phyloP scores from a whole-genome alignment of 1,140 invertebrate species.

The Drosophila eugracilis region DNA sequence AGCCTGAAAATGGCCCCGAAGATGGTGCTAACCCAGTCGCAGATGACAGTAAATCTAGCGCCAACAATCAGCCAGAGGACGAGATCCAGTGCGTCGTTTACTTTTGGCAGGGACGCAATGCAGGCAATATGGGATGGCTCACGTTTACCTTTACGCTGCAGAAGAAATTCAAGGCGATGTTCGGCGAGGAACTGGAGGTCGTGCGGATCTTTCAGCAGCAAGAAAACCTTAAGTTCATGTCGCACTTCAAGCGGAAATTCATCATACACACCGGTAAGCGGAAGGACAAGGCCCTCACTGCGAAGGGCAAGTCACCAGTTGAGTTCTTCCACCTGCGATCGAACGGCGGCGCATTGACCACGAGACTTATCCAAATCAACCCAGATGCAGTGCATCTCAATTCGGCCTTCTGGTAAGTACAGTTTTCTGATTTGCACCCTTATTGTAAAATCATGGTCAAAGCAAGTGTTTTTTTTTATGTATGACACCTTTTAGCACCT shows the following conservation, averaged over 20 bases:
- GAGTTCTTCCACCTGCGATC: conserved; percentile 98
- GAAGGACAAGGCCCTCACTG: conserved; percentile 87
- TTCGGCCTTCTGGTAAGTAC: conserved; percentile 92
- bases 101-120: conserved; percentile 99
- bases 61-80: conserved; percentile 88
- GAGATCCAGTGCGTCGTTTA: conserved; percentile 99
- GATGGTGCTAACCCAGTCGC: conserved; percentile 2
- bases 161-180: conserved; percentile 98
- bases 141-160: conserved; percentile 99
- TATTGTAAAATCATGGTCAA: neutral
- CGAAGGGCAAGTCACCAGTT: conserved; percentile 87
- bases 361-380: conserved; percentile 95
- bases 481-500: neutral
- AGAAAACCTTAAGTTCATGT: conserved; percentile 99
- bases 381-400: conserved; percentile 92
- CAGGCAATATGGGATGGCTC: conserved; percentile 99
- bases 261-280: conserved; percentile 96
- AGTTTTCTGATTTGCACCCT: no score
- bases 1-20: conserved; percentile 44
- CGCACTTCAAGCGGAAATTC: conserved; percentile 98
- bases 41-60: conserved; percentile 37
- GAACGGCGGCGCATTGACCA: conserved; percentile 97
- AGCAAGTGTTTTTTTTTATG: neutral
- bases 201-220: conserved; percentile 99
- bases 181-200: conserved; percentile 98